Base-by-base conservation (phyloP, 2,113 vertebrate genomes). In the Okapia johnstoni region DNA sequence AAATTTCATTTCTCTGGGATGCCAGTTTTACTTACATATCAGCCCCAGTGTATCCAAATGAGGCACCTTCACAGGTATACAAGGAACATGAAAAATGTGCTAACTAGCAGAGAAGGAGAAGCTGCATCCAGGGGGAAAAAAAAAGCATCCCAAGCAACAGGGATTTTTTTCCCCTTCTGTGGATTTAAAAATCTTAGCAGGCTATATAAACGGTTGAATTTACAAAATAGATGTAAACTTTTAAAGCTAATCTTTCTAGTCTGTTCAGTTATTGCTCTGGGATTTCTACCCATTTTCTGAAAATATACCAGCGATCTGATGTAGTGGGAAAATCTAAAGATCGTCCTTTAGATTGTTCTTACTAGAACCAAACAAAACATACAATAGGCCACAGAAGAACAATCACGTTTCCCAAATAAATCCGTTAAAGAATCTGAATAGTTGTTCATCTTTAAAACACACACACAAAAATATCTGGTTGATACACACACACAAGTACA, bases 281-380 rank as follows among this genome's bases (percentile, higher is more conserved):
- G 50, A 93, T 81, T 88, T 94, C 73, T 95, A 48, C 48, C 52
- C 25, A 89, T 77, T 96, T 95, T 89, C 94, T 89, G 33, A 86
- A 96, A 85, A 85, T 80, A 28, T 9, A 92, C 43, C 16, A 96
- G 57, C 30, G 70, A 66, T 46, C 8, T 95, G 52, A 66, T 30
- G 9, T 26, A 93, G 23, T 21, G 17, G n/a, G 60, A 60, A 60
- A 61, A 79, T 73, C 0, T 83, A 66, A 84, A 63, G 50, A 23
- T 3, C 40, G 66, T 40, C 66, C 66, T 70, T 40, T 40, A 70
- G n/a, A 70, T 3, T 40, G 19, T 70, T 12, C 30, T 73, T 97
- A 94, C 26, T 57, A 91, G 26, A 96, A 96, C 36, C 61, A 96
- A 93, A 97, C 21, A 93, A 97, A 95, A 94, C 21, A 88, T 19